Conservation (phyloP, 1,140 invertebrate genomes). For the Sipha flava region DNA sequence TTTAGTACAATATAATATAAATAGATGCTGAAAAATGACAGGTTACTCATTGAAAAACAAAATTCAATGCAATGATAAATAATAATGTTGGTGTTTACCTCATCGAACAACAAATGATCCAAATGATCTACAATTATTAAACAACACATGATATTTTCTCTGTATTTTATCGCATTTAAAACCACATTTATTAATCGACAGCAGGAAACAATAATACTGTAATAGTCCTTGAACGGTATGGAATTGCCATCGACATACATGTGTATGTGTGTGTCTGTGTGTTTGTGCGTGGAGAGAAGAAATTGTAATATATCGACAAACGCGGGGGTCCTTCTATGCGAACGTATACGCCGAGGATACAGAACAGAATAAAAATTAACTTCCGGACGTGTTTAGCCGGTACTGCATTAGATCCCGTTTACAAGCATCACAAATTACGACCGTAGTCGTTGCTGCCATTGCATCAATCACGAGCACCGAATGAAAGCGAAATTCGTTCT, state of each 20-base stretch:
- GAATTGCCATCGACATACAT: not conserved
- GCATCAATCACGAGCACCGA: too few relatives aligned
- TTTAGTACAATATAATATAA: too few relatives aligned
- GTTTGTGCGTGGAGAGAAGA: not conserved
- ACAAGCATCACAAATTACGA: too few relatives aligned
- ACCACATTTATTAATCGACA: not conserved
- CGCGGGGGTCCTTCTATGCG: not conserved
- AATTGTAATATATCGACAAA: not conserved
- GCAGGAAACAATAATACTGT: not conserved
- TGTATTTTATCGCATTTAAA: not conserved
- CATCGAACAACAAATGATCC: not conserved
- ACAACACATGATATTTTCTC: not conserved
- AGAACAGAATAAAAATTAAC: not conserved
- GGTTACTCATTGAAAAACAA: not conserved
- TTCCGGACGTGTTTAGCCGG: not conserved
- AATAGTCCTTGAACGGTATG: not conserved
- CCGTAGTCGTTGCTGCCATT: too few relatives aligned
- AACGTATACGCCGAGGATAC: not conserved
- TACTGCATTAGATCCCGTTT: not conserved
- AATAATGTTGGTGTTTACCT: not conserved
- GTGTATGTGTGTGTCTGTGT: not conserved
- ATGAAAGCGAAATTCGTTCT: too few relatives aligned
- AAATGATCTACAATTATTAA: not conserved
- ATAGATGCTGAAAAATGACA: not conserved
- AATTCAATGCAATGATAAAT: not conserved